phyloP scores from a whole-genome alignment of 2,888 invertebrate genomes.

The Macaria notata region DNA sequence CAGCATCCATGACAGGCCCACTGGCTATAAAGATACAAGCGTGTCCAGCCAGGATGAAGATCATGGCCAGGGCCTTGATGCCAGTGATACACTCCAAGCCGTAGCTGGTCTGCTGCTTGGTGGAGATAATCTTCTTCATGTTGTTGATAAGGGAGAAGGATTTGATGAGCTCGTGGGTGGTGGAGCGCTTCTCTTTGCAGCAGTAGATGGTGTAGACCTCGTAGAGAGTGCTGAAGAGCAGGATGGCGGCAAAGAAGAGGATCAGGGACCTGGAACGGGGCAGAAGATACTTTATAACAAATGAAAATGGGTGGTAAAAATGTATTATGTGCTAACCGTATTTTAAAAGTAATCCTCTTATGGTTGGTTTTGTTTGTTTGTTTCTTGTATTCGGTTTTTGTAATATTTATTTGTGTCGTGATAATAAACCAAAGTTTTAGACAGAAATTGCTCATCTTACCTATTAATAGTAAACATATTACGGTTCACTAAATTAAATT shows the following conservation, averaged over 20 bases:
- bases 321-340: too few relatives aligned
- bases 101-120: constrained; percentile 79
- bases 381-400: too few relatives aligned
- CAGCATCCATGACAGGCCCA: constrained; percentile 85
- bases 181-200: constrained; percentile 53
- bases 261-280: constrained; percentile 70
- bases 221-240: constrained; percentile 72
- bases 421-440: too few relatives aligned
- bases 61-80: constrained; percentile 86
- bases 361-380: too few relatives aligned
- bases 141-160: constrained; percentile 84
- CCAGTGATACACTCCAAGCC: constrained; percentile 85
- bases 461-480: too few relatives aligned
- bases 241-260: constrained; percentile 65
- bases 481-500: too few relatives aligned
- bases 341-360: too few relatives aligned
- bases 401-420: too few relatives aligned
- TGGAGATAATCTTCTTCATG: constrained; percentile 81
- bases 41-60: constrained; percentile 85
- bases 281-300: constrained; percentile 6
- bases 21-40: constrained; percentile 85
- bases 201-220: constrained; percentile 65
- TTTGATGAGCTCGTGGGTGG: constrained; percentile 53
- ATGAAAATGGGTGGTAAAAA: too few relatives aligned
- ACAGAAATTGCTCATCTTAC: too few relatives aligned